A percentile compares a stretch with the other conserved stretches of the same genome.
Conservation (phyloP, 2,797 vertebrate species). For the Mastacembelus armatus region DNA sequence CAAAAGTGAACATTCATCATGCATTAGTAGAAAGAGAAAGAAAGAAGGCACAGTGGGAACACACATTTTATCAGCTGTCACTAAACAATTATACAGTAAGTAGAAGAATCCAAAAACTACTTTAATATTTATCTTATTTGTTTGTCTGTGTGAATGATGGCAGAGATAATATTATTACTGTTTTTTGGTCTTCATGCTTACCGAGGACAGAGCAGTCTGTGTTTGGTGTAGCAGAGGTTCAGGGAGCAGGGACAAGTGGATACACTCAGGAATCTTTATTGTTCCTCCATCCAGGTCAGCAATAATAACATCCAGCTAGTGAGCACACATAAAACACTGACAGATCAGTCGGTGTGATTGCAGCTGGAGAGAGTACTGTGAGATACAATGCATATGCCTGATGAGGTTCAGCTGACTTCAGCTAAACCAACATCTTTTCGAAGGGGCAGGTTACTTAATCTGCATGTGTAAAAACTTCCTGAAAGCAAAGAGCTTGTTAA, state of each 20-base stretch:
- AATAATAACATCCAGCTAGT: constrained; percentile 97
- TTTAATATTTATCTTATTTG: neutral
- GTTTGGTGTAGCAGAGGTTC: constrained; percentile 94
- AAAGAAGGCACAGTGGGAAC: neutral
- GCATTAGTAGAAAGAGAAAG: too few species aligned
- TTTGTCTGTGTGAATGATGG: neutral
- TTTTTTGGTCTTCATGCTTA: constrained; percentile 66
- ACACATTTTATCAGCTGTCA: neutral
- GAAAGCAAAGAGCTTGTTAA: constrained; percentile 2
- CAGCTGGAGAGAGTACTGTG: constrained; percentile 31
- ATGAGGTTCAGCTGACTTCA: constrained; percentile 30
- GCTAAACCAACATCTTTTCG: constrained; percentile 36
- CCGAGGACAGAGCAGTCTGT: constrained; percentile 90
- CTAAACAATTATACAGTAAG: neutral
- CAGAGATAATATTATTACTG: too few species aligned
- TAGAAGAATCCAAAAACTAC: neutral
- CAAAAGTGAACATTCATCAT: neutral
- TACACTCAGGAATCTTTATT: constrained; percentile 98
- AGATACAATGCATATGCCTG: constrained; percentile 15
- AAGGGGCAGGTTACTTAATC: constrained; percentile 23
- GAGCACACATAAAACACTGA: constrained; percentile 53
- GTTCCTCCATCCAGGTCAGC: constrained; percentile 98
- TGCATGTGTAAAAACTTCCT: constrained; percentile 25
- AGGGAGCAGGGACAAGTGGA: constrained; percentile 95
- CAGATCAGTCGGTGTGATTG: constrained; percentile 47